Conservation (phyloP, 2,113 vertebrate species). For the Chaetura pelagica region DNA sequence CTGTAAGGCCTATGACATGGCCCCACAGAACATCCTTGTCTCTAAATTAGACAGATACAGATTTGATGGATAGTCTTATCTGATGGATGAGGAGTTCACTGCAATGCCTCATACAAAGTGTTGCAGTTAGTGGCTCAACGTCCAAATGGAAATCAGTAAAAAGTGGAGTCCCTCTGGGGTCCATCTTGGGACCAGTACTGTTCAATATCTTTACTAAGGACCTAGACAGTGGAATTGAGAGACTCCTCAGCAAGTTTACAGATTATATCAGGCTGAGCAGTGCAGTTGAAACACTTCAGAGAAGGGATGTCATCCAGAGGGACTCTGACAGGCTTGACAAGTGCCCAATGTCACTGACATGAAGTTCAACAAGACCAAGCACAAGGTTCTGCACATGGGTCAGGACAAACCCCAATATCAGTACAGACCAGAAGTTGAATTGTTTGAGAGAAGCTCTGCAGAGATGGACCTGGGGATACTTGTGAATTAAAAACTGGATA, state of each 20-base stretch:
- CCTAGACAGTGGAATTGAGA: neutral
- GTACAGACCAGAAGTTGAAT: neutral
- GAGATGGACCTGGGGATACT: neutral
- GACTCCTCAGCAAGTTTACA: neutral
- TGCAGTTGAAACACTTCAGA: neutral
- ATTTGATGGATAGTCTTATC: neutral
- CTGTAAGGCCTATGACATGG: neutral
- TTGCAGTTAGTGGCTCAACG: neutral
- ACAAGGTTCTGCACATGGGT: neutral
- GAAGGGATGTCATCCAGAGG: neutral
- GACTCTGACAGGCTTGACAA: neutral
- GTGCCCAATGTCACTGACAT: neutral
- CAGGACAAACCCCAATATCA: neutral
- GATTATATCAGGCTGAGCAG: neutral
- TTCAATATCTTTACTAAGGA: neutral
- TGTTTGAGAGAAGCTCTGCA: neutral
- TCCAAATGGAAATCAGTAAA: neutral
- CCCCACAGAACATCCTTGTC: neutral
- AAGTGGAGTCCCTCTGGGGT: neutral
- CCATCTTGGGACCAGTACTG: rapidly evolving
- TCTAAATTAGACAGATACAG: neutral
- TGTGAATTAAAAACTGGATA: neutral
- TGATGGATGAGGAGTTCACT: neutral
- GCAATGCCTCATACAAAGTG: neutral
- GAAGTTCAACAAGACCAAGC: neutral